phyloP scores from a whole-genome alignment of 2,797 vertebrate genomes.

The Molossus molossus region DNA sequence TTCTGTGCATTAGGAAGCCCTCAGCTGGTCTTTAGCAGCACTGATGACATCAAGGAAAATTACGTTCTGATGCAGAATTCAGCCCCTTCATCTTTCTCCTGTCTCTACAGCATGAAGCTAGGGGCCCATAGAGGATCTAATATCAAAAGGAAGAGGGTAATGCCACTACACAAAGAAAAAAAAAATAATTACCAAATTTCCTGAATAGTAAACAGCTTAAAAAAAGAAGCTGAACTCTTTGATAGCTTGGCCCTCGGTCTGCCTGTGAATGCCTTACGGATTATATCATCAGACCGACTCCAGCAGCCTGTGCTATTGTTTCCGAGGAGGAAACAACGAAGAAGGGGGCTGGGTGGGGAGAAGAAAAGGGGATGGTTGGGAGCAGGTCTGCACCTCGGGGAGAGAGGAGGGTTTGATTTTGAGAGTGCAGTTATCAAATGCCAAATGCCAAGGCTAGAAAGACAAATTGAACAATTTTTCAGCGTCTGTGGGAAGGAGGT shows the following conservation, averaged over 20 bases:
- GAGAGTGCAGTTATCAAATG: not conserved
- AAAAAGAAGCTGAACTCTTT: conserved; percentile 62
- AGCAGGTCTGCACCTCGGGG: not conserved
- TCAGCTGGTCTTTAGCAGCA: conserved; percentile 69
- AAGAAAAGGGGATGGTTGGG: not conserved
- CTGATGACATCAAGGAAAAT: conserved; percentile 77
- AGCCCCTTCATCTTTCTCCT: conserved; percentile 79
- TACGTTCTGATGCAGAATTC: conserved; percentile 22
- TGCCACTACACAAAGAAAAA: conserved; percentile 69
- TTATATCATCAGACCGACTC: conserved; percentile 62
- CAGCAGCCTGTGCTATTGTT: conserved; percentile 67
- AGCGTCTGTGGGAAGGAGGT: not conserved
- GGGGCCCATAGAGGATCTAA: conserved; percentile 80
- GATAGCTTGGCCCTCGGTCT: conserved; percentile 22
- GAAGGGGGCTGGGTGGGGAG: not conserved
- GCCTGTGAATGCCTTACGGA: conserved; percentile 24
- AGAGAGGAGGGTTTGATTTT: not conserved
- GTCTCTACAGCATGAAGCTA: conserved; percentile 65
- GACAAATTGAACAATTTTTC: conserved; percentile 55
- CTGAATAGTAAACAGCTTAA: conserved; percentile 84
- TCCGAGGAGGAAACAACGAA: conserved; percentile 44
- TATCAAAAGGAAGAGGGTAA: conserved; percentile 86
- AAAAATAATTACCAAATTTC: conserved; percentile 85
- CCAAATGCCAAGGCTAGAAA: not conserved
- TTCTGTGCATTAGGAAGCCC: conserved; percentile 58